Evolutionary conservation across 37 sponge, comb jelly and placozoan genomes (phyloP), one percentile per base, ranked within the genome.

Genomic region (Aplysina aerophoba): DNA sequence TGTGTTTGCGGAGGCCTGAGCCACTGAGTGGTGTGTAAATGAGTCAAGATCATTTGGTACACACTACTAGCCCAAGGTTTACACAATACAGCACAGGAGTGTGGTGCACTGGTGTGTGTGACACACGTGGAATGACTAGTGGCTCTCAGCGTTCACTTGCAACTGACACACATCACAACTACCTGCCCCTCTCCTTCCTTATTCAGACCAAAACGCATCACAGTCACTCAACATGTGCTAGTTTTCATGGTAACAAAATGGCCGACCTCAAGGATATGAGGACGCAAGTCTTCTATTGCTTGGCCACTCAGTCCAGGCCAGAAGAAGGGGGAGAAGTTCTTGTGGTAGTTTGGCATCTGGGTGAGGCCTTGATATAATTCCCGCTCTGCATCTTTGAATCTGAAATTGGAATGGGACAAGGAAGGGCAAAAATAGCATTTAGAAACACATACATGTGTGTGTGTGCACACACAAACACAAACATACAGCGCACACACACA

Each of bases 301-400:
- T 11, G 50, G 25, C 20, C 50, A 12, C 12, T 75, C 1, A 50
- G 44, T 0, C 78, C 78, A 41, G 78, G 78, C 78, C 78, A 75
- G 53, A 16, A 25, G 20, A 75, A 40, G 53, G 53, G 16, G 1
- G 54, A 24, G 53, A 25, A 75, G 53, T 19, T 22, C 44, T 36
- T 38, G 3, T 30, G 14, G 25, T 75, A 75, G 78, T 15, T 75
- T 17, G 78, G 44, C n/a, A 75, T 17, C 25, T 53, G 44, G n/a
- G 78, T 75, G 2, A 75, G 53, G 1, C 38, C 78, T 41, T 75
- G 78, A 11, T 75, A 75, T 2, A 75, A 44, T 17, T 30, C 33
- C 44, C 78, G 78, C 15, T 75, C 78, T 17, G 78, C 78, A 53
- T 75, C 78, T 44, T 41, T 75, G 54, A 36, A 75, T 36, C 78